phyloP scores from a whole-genome alignment of 2,113 vertebrate species.

The Megaceryle torquata region DNA sequence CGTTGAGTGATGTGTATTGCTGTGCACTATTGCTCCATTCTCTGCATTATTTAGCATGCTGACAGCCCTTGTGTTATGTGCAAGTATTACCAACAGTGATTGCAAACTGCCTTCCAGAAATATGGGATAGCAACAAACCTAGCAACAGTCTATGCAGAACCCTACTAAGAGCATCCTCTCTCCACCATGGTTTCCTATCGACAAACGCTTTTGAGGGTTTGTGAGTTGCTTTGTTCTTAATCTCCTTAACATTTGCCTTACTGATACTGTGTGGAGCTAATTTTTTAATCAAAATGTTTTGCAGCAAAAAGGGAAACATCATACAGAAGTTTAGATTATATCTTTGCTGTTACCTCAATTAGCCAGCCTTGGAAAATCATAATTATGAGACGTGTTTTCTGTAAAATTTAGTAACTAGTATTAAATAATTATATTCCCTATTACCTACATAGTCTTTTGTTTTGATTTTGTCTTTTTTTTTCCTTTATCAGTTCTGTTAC shows the following conservation, averaged over 20 bases:
- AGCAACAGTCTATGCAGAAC: neutral
- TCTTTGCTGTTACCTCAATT: constrained; percentile 32
- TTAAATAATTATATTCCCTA: neutral
- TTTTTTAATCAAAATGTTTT: constrained; percentile 40
- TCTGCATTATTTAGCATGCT: constrained; percentile 1
- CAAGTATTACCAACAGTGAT: neutral
- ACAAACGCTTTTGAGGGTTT: neutral
- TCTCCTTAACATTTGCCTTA: neutral
- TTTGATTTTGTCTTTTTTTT: neutral
- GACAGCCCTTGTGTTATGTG: neutral
- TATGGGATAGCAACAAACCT: neutral
- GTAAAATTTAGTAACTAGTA: neutral
- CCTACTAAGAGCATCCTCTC: neutral
- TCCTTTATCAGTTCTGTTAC: neutral
- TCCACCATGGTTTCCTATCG: neutral
- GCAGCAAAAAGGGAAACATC: neutral
- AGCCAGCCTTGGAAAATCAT: constrained; percentile 13
- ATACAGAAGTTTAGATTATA: neutral
- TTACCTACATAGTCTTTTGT: neutral
- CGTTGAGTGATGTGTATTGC: neutral
- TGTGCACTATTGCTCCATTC: neutral
- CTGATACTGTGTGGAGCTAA: neutral
- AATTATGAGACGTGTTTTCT: neutral
- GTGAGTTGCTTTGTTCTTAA: neutral
- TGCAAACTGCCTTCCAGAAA: neutral